Evolutionary conservation across 2,888 invertebrate genomes (phyloP).

Genomic region (Lasioglossum pauxillum): DNA sequence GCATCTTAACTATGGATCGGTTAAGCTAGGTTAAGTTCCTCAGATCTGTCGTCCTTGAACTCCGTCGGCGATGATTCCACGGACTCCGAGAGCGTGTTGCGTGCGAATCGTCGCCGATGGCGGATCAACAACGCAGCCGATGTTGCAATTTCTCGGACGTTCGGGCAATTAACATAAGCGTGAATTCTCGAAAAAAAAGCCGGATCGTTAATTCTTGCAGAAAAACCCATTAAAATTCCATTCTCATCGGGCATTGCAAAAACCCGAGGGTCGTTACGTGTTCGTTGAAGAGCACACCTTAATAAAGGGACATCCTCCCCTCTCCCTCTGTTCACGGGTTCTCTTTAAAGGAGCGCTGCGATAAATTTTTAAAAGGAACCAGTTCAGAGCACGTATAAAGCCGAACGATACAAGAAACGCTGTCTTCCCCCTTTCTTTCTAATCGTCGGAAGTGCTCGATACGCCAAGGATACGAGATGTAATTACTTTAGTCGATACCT

Average conservation of each 20-base stretch:
- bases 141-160: slow-evolving; percentile 24
- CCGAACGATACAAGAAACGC: slow-evolving; percentile 23
- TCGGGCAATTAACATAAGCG: slow-evolving; percentile 23
- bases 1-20: slow-evolving; percentile 41
- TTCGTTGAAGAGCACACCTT: slow-evolving; percentile 43
- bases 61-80: slow-evolving; percentile 46
- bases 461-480: neutral
- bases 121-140: slow-evolving; percentile 9
- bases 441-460: slow-evolving; percentile 47
- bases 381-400: slow-evolving; percentile 37
- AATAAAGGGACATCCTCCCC: slow-evolving; percentile 29
- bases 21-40: slow-evolving; percentile 49
- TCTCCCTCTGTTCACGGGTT: neutral
- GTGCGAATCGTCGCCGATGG: slow-evolving; percentile 13
- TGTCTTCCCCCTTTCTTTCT: slow-evolving; percentile 25
- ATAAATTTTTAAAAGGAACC: slow-evolving; percentile 54
- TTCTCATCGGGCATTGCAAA: slow-evolving; percentile 37
- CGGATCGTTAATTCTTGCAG: slow-evolving; percentile 29
- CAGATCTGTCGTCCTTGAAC: slow-evolving; percentile 70
- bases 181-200: slow-evolving; percentile 4
- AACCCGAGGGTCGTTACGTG: slow-evolving; percentile 40
- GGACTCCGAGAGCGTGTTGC: slow-evolving; percentile 12
- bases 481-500: slow-evolving; percentile 40
- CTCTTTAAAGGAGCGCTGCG: slow-evolving; percentile 40
- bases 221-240: slow-evolving; percentile 50